Percentiles rank a stretch among this genome's conserved stretches.
Evolutionary conservation across 2,888 invertebrate species (phyloP).

Genomic region (Esperia sulphurella): DNA sequence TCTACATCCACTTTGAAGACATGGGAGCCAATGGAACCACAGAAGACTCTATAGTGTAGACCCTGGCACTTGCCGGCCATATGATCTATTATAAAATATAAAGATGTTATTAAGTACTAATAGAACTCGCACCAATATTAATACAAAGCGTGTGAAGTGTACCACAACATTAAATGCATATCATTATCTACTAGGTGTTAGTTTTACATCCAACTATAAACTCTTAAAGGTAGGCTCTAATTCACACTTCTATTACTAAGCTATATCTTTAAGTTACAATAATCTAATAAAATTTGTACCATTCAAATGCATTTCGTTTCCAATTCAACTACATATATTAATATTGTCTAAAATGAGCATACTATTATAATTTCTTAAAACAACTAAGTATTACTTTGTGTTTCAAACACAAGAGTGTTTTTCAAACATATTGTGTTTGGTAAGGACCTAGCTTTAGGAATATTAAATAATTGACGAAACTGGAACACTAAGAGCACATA

Average conservation of each 20-base stretch:
- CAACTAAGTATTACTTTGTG: conserved; percentile 2
- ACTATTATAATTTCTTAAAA: conserved; percentile 14
- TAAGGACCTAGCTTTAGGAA: conserved; percentile 3
- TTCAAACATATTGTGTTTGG: neutral
- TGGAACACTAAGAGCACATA: conserved; percentile 17
- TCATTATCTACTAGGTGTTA: neutral
- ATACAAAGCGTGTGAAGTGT: too few relatives aligned
- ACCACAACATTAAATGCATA: neutral
- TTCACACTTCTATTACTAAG: conserved; percentile 19
- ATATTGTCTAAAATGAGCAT: conserved; percentile 66
- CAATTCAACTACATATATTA: conserved; percentile 8
- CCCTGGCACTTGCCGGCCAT: too few relatives aligned
- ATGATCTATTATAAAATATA: too few relatives aligned
- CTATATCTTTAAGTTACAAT: conserved; percentile 23
- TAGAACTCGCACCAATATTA: too few relatives aligned
- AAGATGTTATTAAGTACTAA: too few relatives aligned
- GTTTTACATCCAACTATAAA: too few relatives aligned
- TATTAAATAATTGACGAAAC: conserved; percentile 29
- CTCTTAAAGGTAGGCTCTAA: conserved; percentile 19
- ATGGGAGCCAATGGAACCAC: too few relatives aligned
- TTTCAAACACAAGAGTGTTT: neutral
- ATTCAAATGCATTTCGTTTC: conserved; percentile 47
- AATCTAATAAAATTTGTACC: conserved; percentile 65
- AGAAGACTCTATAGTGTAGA: too few relatives aligned
- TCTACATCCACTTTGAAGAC: too few relatives aligned